Percentiles rank a stretch among this genome's conserved stretches.
phyloP scores from a whole-genome alignment of 2,113 vertebrate species.

The Proteles cristata region DNA sequence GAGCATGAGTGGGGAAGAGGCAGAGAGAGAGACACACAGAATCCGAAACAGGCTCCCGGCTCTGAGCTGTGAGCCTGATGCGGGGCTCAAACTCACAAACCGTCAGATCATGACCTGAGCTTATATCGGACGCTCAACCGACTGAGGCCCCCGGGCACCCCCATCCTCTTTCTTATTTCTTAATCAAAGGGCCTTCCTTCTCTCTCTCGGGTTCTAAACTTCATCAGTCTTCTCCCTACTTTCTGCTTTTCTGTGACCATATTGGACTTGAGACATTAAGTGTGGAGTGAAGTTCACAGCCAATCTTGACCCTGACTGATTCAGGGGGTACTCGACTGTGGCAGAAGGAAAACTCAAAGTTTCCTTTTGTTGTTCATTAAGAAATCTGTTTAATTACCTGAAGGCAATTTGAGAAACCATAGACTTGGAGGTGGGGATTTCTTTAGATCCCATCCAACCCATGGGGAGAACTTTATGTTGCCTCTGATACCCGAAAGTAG shows the following conservation, averaged over 20 bases:
- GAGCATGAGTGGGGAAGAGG: no score
- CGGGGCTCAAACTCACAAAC: no score
- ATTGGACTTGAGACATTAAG: slow-evolving; percentile 47
- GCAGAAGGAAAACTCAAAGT: not conserved
- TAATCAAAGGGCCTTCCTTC: not conserved
- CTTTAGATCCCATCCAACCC: not conserved
- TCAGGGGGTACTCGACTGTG: not conserved
- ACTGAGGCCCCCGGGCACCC: no score
- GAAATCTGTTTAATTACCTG: slow-evolving; percentile 13
- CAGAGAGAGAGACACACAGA: no score
- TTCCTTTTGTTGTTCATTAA: slow-evolving; percentile 18
- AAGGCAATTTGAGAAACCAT: slow-evolving; percentile 33
- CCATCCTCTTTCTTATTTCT: slow-evolving; percentile 41
- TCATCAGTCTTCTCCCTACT: not conserved
- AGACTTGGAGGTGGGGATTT: not conserved
- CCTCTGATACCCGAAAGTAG: slow-evolving; percentile 18
- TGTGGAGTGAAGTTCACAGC: not conserved
- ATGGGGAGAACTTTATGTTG: not conserved
- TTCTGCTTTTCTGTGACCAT: slow-evolving; percentile 15
- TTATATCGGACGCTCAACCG: no score
- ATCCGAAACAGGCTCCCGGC: no score
- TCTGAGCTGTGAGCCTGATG: no score
- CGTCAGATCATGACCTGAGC: no score
- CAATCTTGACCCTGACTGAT: slow-evolving; percentile 25
- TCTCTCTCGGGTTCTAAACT: slow-evolving; percentile 17